Conservation (phyloP, 1,140 invertebrate genomes). For the Diorhabda carinulata region DNA sequence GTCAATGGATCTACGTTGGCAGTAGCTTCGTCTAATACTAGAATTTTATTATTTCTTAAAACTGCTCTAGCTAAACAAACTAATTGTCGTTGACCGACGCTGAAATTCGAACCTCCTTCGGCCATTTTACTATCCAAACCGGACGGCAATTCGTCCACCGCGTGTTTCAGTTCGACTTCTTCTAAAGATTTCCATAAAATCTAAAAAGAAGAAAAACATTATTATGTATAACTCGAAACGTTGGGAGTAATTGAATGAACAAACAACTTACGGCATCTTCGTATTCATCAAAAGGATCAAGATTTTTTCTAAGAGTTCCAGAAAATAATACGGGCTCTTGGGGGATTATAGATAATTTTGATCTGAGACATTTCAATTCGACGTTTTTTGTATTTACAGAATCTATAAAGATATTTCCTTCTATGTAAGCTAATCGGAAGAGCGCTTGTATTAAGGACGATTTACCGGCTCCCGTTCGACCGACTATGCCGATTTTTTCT, state of each 20-base stretch:
- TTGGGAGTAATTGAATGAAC: slow-evolving; percentile 54
- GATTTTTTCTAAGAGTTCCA: slow-evolving; percentile 75
- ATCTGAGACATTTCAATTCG: slow-evolving; percentile 65
- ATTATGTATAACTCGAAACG: slow-evolving; percentile 50
- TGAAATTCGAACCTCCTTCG: slow-evolving; percentile 41
- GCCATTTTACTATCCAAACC: slow-evolving; percentile 52
- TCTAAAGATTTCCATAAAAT: slow-evolving; percentile 77
- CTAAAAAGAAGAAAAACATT: slow-evolving; percentile 52
- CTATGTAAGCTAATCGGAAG: slow-evolving; percentile 65
- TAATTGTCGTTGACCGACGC: slow-evolving; percentile 56
- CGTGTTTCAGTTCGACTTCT: slow-evolving; percentile 66
- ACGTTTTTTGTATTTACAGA: slow-evolving; percentile 60
- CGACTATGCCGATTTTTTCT: slow-evolving; percentile 69
- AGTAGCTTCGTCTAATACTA: slow-evolving; percentile 45
- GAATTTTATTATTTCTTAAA: slow-evolving; percentile 56
- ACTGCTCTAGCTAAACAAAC: slow-evolving; percentile 60
- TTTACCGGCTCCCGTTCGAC: slow-evolving; percentile 78
- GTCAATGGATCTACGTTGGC: slow-evolving; percentile 60
- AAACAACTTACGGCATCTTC: slow-evolving; percentile 67
- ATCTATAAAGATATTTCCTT: slow-evolving; percentile 71
- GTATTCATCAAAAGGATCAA: slow-evolving; percentile 77
- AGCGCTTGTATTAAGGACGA: slow-evolving; percentile 69
- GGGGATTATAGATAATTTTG: slow-evolving; percentile 76
- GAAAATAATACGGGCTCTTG: slow-evolving; percentile 82
- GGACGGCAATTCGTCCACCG: slow-evolving; percentile 42